phyloP scores from a whole-genome alignment of 2,888 invertebrate genomes.

The Lasioglossum leucozonium region DNA sequence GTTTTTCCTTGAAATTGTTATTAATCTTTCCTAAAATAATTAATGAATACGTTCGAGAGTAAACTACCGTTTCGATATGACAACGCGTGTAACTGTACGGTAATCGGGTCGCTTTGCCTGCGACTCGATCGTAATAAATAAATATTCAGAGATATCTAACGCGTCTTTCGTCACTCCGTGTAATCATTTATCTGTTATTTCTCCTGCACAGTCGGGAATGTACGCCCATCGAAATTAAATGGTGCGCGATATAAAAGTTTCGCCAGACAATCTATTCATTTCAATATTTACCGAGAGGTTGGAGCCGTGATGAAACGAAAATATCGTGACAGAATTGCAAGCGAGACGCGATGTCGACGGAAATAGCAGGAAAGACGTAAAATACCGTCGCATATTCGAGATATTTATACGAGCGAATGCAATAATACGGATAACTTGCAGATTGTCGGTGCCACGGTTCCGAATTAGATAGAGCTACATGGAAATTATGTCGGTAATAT shows the following conservation, averaged over 20 bases:
- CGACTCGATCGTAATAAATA: neutral
- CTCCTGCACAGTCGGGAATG: neutral
- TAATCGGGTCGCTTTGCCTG: neutral
- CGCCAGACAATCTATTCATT: neutral
- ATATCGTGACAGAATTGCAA: conserved; percentile 19
- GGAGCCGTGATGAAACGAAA: neutral
- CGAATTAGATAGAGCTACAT: neutral
- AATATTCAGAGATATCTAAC: neutral
- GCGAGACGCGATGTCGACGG: neutral
- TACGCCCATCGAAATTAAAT: neutral
- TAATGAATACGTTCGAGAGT: neutral
- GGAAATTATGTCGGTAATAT: conserved; percentile 18
- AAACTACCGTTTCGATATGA: neutral
- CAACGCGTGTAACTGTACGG: neutral
- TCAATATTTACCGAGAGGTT: neutral
- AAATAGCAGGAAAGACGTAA: neutral
- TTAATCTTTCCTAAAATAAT: neutral
- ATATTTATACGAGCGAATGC: conserved; percentile 9
- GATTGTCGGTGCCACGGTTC: conserved; percentile 25
- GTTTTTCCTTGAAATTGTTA: neutral
- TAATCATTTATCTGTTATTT: neutral
- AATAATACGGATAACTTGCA: conserved; percentile 15
- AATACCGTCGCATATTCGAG: conserved; percentile 12
- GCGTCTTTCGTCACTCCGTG: neutral
- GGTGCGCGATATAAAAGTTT: neutral